Evolutionary conservation across 2,113 vertebrate species (phyloP).

Genomic region (Scortum barcoo): DNA sequence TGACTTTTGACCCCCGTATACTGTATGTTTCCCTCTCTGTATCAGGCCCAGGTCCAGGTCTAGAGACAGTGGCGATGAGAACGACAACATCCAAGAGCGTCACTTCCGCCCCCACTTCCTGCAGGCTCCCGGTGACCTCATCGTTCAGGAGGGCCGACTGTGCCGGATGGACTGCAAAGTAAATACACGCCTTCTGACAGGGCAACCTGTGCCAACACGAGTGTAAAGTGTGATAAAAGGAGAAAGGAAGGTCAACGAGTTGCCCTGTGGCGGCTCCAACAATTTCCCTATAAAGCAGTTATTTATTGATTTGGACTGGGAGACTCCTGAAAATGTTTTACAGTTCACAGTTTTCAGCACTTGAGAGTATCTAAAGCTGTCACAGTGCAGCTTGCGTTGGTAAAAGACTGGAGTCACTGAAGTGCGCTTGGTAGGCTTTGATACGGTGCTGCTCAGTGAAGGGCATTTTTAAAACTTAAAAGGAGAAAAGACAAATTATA

Average conservation of each 20-base stretch:
- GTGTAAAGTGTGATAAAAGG: neutral
- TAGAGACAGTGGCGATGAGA: conserved; percentile 96
- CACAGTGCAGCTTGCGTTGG: neutral
- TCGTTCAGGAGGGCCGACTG: conserved; percentile 95
- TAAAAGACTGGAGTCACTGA: neutral
- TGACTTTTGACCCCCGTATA: neutral
- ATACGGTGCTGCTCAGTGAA: neutral
- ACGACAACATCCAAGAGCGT: conserved; percentile 96
- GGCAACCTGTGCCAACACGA: neutral
- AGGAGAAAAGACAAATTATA: conserved; percentile 42
- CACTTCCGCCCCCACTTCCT: conserved; percentile 99
- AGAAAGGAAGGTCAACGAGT: neutral
- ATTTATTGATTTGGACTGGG: neutral
- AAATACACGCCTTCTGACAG: conserved; percentile 48
- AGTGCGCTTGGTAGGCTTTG: conserved; percentile 4
- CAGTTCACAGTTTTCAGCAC: neutral
- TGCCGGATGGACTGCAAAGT: conserved; percentile 99
- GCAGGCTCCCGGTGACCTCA: conserved; percentile 97
- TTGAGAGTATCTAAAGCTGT: neutral
- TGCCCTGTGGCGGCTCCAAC: neutral
- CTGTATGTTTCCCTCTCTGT: neutral
- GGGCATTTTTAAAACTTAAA: conserved; percentile 15
- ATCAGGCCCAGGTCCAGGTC: conserved; percentile 94
- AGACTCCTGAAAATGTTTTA: neutral
- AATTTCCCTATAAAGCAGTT: neutral